Evolutionary conservation across 2,888 invertebrate genomes (phyloP).

Genomic region (Cataglyphis rosenhaueri): DNA sequence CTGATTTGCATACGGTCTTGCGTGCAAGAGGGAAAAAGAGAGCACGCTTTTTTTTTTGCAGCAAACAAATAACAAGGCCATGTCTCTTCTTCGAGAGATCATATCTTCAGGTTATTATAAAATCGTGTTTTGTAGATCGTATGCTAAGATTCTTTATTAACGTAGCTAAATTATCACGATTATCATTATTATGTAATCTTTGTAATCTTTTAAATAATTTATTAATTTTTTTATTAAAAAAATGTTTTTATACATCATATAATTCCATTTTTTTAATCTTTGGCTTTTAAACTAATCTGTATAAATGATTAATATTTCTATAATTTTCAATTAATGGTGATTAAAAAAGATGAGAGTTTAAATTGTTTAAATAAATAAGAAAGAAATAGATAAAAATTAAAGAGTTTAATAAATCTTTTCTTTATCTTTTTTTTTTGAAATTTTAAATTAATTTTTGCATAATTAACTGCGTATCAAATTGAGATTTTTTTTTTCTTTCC

Average conservation of each 20-base stretch:
- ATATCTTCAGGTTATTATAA: neutral
- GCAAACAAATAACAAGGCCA: conserved; percentile 8
- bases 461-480: neutral
- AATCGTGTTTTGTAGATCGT: neutral
- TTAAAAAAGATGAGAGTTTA: neutral
- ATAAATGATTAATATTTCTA: neutral
- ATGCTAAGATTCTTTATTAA: neutral
- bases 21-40: neutral
- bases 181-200: neutral
- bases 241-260: neutral
- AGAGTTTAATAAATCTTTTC: neutral
- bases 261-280: neutral
- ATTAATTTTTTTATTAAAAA: neutral
- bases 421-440: neutral
- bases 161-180: neutral
- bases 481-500: neutral
- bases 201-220: neutral
- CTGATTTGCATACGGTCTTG: conserved; percentile 51
- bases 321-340: neutral
- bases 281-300: neutral
- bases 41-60: neutral
- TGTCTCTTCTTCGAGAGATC: neutral
- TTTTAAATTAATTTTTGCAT: neutral
- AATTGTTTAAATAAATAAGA: neutral
- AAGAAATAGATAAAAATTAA: too few species aligned